Base-by-base conservation (phyloP, 1,140 invertebrate species). In the Portunus trituberculatus region DNA sequence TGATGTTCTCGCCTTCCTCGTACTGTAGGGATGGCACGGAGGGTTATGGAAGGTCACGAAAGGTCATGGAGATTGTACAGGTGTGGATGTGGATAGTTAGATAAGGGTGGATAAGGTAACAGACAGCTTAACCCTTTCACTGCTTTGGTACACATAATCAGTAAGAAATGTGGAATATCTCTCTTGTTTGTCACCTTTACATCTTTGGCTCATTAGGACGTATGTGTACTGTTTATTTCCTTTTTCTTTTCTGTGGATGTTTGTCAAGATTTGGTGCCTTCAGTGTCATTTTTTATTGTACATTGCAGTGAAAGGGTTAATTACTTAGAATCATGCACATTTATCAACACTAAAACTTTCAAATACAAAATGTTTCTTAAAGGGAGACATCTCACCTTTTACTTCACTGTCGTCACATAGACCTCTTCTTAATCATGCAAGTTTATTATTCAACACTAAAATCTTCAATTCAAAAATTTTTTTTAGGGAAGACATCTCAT, bases 1-100 rank as follows among this genome's bases (percentile, higher is more conserved):
- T 94, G 46, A 96, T 93, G 29, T 82, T 95, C 45, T 94, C 93
- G 16, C 93, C 93, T 90, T 94, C 93, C 87, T 95, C 94, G 92
- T 95, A 96, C 93, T 96, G 87, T 82, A 28, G 88, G 28, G 28
- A 91, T 82, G 39, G 32, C 7, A 87, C 12, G 7, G 25, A 45
- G 0, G 45, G 29, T 45, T 39, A 45, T 0, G 8, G 46, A 14
- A 45, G 32, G 16, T 7, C 20, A 31, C 7, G 86, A 20, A 7
- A 88, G 7, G 6, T 2, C 16, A 7, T 25, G 87, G 39, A 0
- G 39, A 31, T 25, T 7, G 20, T 0, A 88, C 7, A 88, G 87
- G 39, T 25, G 20, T 8, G 28, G 28, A 31, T 16, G 31, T 16
- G 31, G 86, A 88, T 2, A 6, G 6, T 3, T 2, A 7, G 29